Evolutionary conservation across 2,888 invertebrate species (phyloP), one percentile per base, ranked within the genome.

Genomic region (Drosophila monieri): DNA sequence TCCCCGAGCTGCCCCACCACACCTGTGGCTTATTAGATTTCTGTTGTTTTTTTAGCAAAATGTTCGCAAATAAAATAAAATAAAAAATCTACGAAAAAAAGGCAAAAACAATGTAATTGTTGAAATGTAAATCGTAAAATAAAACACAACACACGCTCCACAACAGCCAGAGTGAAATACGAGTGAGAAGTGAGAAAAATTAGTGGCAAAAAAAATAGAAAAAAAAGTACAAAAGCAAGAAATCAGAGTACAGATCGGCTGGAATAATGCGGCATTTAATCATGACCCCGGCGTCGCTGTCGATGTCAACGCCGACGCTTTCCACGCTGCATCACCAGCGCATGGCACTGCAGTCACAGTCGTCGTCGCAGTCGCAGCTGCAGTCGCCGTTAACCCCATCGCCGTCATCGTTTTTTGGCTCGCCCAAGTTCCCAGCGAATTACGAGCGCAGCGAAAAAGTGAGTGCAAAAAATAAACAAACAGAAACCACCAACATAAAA

Each of bases 371-470:
- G 53, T 73, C 78, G 3, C 54, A 55, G 54, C n/a, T 76, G 3
- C 53, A 53, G 53, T 74, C 78, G 14, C 71, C 75, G 39, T 62
- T 79, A 41, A 73, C 85, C 65, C 73, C 87, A 56, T 76, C 85
- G 43, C 79, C 81, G 21, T 68, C 83, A 59, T 72, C 87, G 60
- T 75, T 74, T 67, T 88, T 80, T 23, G 86, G 79, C 67, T 64
- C 65, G 49, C 64, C 70, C 43, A 89, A 88, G 68, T 81, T 89
- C 71, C 88, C 90, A 66, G 67, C 88, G 15, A 90, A 87, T 76
- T 90, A 90, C 74, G 83, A 88, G 71, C 84, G 90, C 77, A 88
- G 88, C 69, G 89, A 90, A 79, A 90, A 90, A 90, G 89, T 90
- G 85, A 90, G 89, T 89, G 71, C 59, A 68, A 55, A 53, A 62